phyloP scores from a whole-genome alignment of 2,113 vertebrate species.

The Saccopteryx bilineata region DNA sequence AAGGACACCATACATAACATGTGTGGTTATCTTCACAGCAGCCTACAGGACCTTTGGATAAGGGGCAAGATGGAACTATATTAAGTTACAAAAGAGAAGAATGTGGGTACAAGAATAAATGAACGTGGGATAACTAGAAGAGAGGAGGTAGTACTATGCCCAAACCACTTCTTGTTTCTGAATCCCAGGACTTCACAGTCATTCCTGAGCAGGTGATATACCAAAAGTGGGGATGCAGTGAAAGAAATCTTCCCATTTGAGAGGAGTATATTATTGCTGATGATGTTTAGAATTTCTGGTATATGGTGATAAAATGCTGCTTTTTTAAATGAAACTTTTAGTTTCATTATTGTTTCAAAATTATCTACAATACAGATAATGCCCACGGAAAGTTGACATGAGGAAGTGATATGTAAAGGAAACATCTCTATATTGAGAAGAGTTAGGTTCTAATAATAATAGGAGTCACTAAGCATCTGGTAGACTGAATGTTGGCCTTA shows the following conservation, averaged over 20 bases:
- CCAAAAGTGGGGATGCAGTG: neutral
- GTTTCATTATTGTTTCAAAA: conserved; percentile 35
- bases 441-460: neutral
- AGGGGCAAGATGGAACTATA: neutral
- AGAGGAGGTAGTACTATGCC: neutral
- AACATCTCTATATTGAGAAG: neutral
- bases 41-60: neutral
- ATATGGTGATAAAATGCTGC: conserved; percentile 2
- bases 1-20: neutral
- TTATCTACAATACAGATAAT: neutral
- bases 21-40: neutral
- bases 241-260: neutral
- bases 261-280: neutral
- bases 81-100: neutral
- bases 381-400: neutral
- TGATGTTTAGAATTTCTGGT: neutral
- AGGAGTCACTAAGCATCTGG: neutral
- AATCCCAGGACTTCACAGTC: neutral
- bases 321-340: neutral
- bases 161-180: neutral
- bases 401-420: conserved; percentile 32
- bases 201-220: neutral
- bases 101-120: neutral
- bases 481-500: neutral
- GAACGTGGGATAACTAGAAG: neutral